Percentiles rank a stretch among this genome's conserved stretches.
These are phyloP conservation scores for Carabus problematicus DNA, from an alignment of 2,888 invertebrate genomes.

Conservation along the genomic window DNA sequence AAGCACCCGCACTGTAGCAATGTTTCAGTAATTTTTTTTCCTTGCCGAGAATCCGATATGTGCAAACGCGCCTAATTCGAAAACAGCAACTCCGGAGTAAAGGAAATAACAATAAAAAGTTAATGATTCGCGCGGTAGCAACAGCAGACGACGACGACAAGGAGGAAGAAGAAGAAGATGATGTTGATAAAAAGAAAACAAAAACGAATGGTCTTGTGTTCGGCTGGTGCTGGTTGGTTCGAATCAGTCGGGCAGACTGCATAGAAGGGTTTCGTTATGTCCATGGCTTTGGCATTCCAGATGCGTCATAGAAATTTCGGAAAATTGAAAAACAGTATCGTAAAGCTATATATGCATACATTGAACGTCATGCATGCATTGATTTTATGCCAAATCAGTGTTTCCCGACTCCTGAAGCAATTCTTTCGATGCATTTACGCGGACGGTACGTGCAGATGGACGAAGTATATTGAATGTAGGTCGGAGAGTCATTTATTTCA, in stretches of 20 bases:
- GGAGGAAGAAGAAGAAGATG: constrained; percentile 14
- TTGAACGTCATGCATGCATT: constrained; percentile 35
- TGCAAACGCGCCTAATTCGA: no score
- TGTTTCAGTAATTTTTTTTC: no score
- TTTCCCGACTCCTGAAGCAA: constrained; percentile 30
- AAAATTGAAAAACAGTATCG: constrained; percentile 38
- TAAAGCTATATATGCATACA: constrained; percentile 37
- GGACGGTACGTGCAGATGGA: constrained; percentile 11
- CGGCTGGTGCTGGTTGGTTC: not conserved
- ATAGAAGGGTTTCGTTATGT: constrained; percentile 10
- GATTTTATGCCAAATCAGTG: constrained; percentile 39
- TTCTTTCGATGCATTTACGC: constrained; percentile 18
- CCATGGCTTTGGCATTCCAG: constrained; percentile 25
- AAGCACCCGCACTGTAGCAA: no score
- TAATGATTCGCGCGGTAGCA: constrained; percentile 27
- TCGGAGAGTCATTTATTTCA: constrained; percentile 28
- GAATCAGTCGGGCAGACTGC: not conserved
- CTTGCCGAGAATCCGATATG: no score
- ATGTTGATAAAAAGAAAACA: constrained; percentile 30
- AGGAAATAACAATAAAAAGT: constrained; percentile 37
- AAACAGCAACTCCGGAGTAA: constrained; percentile 7
- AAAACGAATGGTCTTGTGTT: constrained; percentile 20
- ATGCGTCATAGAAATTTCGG: constrained; percentile 35
- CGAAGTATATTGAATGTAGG: constrained; percentile 25
- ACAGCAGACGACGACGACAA: not conserved